Evolutionary conservation across 2,113 vertebrate species (phyloP).

Genomic region (Sitta europaea): DNA sequence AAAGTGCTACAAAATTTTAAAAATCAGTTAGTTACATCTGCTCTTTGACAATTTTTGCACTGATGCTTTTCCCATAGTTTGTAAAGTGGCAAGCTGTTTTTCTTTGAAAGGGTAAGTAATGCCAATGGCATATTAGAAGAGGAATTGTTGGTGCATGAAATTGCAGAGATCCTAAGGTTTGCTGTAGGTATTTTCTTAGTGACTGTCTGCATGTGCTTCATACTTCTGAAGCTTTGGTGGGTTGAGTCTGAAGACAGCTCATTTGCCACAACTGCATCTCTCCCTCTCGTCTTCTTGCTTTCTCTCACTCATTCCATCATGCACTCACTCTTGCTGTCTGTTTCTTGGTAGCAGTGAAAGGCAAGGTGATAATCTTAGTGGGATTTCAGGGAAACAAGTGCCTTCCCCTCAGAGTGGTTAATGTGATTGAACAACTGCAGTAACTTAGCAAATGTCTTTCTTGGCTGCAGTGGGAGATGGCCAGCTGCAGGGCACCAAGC

Average conservation of each 20-base stretch:
- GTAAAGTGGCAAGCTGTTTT: background rate
- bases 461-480: background rate
- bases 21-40: background rate
- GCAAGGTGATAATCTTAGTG: background rate
- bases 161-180: background rate
- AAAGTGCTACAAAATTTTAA: background rate
- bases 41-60: background rate
- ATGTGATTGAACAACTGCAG: background rate
- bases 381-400: background rate
- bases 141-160: background rate
- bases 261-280: background rate
- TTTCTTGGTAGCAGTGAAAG: background rate
- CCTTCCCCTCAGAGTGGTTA: background rate
- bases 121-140: background rate
- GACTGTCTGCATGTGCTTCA: accelerated
- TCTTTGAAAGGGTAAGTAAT: background rate
- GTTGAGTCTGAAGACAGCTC: background rate
- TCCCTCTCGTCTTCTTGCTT: background rate
- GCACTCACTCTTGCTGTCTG: accelerated
- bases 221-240: background rate
- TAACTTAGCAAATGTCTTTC: background rate
- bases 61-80: background rate
- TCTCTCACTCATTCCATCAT: background rate
- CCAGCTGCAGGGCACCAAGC: background rate
- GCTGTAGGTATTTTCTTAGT: background rate